These are phyloP conservation scores for Quadroppia sp. DNA, from an alignment of 2,888 invertebrate genomes.

Conservation along the genomic window DNA sequence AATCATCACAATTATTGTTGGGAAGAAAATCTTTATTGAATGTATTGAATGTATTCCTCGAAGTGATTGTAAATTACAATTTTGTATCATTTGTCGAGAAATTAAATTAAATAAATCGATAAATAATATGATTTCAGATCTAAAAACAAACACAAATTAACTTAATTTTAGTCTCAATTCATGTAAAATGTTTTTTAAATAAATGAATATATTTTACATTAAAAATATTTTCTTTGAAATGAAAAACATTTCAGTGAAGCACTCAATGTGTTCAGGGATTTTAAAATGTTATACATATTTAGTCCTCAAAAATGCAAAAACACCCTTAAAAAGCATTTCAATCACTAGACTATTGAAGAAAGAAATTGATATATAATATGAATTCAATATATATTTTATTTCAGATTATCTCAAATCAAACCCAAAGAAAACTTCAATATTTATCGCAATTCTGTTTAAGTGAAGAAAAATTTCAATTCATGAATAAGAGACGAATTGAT, in stretches of 20 bases:
- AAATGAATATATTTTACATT: neutral
- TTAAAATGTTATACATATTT: neutral
- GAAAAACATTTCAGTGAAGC: neutral
- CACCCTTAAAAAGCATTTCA: neutral
- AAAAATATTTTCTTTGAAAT: conserved; percentile 8
- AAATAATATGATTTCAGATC: too few species aligned
- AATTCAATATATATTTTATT: neutral
- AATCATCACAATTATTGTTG: too few species aligned
- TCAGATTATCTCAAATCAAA: neutral
- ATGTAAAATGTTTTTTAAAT: neutral
- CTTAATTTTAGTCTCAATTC: too few species aligned
- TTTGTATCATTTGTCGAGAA: too few species aligned
- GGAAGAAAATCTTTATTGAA: too few species aligned
- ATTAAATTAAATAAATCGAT: too few species aligned
- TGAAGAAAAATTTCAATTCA: neutral
- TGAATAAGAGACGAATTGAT: neutral
- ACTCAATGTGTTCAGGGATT: neutral
- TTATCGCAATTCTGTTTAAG: neutral
- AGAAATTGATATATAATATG: conserved; percentile 27
- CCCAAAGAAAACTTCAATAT: neutral
- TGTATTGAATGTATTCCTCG: too few species aligned
- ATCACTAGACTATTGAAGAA: conserved; percentile 1
- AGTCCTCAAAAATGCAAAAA: neutral
- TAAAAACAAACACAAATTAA: too few species aligned
- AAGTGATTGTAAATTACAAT: too few species aligned